Conservation (phyloP, 2,797 vertebrate species). For the Tolypeutes matacus region DNA sequence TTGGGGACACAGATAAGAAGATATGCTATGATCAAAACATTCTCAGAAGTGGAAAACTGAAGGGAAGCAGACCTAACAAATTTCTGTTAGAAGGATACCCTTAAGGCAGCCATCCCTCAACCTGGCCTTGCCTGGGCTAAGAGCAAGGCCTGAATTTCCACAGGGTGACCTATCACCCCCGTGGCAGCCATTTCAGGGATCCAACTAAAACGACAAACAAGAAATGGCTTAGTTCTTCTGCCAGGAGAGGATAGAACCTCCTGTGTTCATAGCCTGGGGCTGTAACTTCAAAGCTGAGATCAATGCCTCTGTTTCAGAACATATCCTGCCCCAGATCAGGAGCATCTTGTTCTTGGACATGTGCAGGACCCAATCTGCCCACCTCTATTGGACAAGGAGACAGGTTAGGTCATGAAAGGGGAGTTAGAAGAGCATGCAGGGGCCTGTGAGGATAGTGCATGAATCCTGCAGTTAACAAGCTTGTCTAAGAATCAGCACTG, state of each 20-base stretch:
- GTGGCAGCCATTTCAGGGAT: background rate
- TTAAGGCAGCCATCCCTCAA: background rate
- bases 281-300: background rate
- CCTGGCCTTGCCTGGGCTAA: background rate
- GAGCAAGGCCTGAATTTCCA: background rate
- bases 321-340: background rate
- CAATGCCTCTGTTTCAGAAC: background rate
- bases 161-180: too few relatives aligned
- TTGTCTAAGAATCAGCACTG: background rate
- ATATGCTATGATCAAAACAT: conserved; percentile 20
- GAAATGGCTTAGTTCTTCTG: background rate
- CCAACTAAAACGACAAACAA: background rate
- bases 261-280: background rate
- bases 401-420: background rate
- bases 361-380: background rate
- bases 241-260: background rate
- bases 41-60: background rate
- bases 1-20: background rate
- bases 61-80: background rate
- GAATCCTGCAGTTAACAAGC: background rate
- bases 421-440: background rate
- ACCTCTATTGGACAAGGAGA: background rate
- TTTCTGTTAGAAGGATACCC: background rate
- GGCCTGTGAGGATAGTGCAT: background rate
- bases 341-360: background rate